A percentile compares a stretch with the other conserved stretches of the same genome.
Conservation (phyloP, 2,797 vertebrate species). For the Aphelocoma californica region DNA sequence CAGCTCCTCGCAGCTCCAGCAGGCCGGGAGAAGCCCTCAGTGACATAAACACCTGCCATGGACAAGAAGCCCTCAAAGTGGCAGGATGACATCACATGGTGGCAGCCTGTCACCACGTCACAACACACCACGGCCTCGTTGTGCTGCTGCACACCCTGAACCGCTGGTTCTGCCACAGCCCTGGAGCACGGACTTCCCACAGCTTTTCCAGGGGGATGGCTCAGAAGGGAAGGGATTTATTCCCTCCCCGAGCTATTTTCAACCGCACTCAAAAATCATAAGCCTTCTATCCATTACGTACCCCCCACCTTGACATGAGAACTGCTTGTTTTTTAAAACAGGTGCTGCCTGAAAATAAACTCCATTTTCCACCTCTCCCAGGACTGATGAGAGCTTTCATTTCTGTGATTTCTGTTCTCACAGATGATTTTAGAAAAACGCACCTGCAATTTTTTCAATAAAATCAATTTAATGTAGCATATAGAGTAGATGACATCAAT, state of each 20-base stretch:
- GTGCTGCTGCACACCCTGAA: rapidly evolving
- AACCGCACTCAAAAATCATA: not conserved
- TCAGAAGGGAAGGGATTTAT: not conserved
- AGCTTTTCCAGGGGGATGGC: rapidly evolving
- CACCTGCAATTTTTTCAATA: not conserved
- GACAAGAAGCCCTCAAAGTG: rapidly evolving
- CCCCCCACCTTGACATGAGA: rapidly evolving
- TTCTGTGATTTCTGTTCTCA: not conserved
- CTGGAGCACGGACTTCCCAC: rapidly evolving
- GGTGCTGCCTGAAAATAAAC: not conserved
- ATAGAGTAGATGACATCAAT: not conserved
- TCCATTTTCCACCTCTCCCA: not conserved
- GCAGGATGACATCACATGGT: rapidly evolving
- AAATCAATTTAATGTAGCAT: not conserved
- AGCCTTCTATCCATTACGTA: not conserved
- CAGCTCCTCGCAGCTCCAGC: rapidly evolving
- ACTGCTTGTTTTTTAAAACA: not conserved
- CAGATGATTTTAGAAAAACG: not conserved
- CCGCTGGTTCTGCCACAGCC: rapidly evolving
- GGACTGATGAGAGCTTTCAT: not conserved
- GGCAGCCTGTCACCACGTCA: rapidly evolving
- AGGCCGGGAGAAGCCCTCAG: rapidly evolving
- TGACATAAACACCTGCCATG: rapidly evolving
- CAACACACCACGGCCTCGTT: rapidly evolving
- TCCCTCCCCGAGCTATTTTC: not conserved